Evolutionary conservation across 2,888 invertebrate genomes (phyloP).

Genomic region (Proisotoma minuta): DNA sequence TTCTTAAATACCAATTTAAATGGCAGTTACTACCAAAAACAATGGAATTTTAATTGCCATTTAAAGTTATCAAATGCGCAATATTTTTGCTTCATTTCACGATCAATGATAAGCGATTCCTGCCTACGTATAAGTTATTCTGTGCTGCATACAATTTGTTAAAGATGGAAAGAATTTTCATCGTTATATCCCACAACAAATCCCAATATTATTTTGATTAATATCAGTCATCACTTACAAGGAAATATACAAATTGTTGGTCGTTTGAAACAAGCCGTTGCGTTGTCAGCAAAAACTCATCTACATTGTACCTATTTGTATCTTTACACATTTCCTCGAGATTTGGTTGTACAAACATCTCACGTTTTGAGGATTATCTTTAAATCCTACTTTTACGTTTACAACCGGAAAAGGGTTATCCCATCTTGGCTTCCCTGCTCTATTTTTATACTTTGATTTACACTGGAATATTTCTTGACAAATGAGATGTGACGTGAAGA

Average conservation of each 20-base stretch:
- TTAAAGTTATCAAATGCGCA: background rate
- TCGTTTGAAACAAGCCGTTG: background rate
- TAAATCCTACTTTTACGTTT: slow-evolving; percentile 4
- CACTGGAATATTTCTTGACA: slow-evolving; percentile 1
- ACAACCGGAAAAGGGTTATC: no score
- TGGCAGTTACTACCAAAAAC: background rate
- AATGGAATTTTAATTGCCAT: slow-evolving; percentile 1
- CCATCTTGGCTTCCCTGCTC: background rate
- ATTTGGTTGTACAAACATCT: slow-evolving; percentile 1
- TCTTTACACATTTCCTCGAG: background rate
- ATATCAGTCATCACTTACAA: background rate
- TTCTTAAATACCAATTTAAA: slow-evolving; percentile 1
- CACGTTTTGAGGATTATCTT: slow-evolving; percentile 12
- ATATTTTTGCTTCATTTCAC: no score
- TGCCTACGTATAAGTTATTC: no score
- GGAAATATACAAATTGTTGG: slow-evolving; percentile 10
- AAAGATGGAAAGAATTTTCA: slow-evolving; percentile 7
- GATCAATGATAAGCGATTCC: no score
- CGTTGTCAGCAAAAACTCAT: no score
- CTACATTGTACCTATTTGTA: background rate
- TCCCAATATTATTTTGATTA: slow-evolving; percentile 3
- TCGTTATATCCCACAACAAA: no score
- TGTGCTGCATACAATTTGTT: background rate
- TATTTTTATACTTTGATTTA: slow-evolving; percentile 1
- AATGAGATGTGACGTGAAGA: background rate